Evolutionary conservation across 2,888 invertebrate genomes (phyloP), one percentile per base, ranked within the genome.

Genomic region (Pterostichus niger): DNA sequence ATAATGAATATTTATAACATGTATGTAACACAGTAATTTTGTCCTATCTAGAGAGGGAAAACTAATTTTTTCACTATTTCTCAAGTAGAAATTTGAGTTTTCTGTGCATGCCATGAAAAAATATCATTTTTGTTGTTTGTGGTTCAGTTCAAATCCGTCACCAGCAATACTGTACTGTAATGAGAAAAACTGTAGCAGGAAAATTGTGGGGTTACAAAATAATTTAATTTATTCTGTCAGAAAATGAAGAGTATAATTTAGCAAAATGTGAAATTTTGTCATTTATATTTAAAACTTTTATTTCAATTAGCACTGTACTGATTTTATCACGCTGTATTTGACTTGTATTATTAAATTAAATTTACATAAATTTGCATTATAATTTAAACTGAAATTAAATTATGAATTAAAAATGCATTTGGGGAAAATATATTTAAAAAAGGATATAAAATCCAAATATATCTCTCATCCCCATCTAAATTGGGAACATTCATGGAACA

Each of bases 301-400:
- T 71, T 71, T 71, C 68, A 71, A 71, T 71, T 71, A 71, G 68
- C 68, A 71, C 68, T 71, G 68, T 71, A 44, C 68, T 71, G 68
- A 71, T 71, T 71, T 71, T 71, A 71, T 71, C 68, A 17, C 44
- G 15, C 17, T 44, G 44, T 71, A 71, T 71, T 71, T 71, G 68
- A 71, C 44, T 71, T 71, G 76, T 76, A 52, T 76, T 44, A 71
- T 71, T 44, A 71, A 44, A 71, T 44, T 71, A 75, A 75, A 75
- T 73, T 73, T 46, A 49, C 75, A 75, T 75, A 44, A 52, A 75
- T 75, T 75, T 75, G 54, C 75, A 75, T 52, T 52, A 49, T 75
- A 75, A 75, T 52, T 75, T 75, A 44, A 75, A 54, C 49, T 52
- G 54, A 75, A 75, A 75, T 75, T 73, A 73, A 73, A 73, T 46